phyloP scores from a whole-genome alignment of 2,113 vertebrate species.

The Tonatia bakeri region DNA sequence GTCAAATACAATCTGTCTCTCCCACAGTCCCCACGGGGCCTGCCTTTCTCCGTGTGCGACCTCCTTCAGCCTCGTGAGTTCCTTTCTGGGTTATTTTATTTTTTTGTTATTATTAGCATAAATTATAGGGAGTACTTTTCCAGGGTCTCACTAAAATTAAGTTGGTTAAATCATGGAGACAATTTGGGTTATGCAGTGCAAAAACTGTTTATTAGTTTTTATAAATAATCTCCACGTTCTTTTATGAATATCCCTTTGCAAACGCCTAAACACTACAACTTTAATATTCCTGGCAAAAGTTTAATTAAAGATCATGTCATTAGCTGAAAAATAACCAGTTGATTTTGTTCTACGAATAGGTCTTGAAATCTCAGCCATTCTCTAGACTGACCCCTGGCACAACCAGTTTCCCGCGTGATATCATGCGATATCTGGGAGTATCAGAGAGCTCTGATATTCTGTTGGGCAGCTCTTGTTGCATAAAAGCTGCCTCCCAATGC shows the following conservation, averaged over 20 bases:
- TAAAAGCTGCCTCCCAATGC: background rate
- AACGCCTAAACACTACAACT: background rate
- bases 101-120: background rate
- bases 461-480: background rate
- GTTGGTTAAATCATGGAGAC: background rate
- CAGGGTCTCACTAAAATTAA: background rate
- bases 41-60: background rate
- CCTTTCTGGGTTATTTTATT: background rate
- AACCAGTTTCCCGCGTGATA: too few relatives aligned
- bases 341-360: background rate
- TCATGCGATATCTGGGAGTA: too few relatives aligned
- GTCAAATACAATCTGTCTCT: background rate
- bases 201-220: background rate
- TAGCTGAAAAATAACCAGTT: background rate
- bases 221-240: background rate
- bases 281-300: background rate
- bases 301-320: background rate
- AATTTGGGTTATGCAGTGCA: background rate
- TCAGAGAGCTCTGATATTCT: background rate
- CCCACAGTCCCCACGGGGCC: fast-evolving
- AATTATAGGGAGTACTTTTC: background rate
- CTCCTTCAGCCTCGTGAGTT: background rate
- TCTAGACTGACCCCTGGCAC: fast-evolving
- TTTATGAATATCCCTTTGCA: background rate
- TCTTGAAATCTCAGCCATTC: background rate